Evolutionary conservation across 2,113 vertebrate species (phyloP).

Genomic region (Mastomys coucha): DNA sequence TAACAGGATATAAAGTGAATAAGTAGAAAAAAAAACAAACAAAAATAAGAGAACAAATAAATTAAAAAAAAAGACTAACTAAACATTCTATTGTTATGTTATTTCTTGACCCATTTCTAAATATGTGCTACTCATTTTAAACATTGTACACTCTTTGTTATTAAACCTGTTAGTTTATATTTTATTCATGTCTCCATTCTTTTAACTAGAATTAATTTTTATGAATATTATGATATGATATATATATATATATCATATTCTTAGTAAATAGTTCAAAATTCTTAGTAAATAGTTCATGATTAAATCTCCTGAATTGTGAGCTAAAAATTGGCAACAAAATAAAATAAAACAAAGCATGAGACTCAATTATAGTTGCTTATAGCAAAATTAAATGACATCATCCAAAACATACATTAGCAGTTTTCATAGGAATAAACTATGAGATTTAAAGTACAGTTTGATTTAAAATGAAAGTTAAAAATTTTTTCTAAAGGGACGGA

Average conservation of each 20-base stretch:
- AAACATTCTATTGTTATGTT: not conserved
- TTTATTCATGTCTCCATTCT: not conserved
- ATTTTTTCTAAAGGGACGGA: not conserved
- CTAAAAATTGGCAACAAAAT: not conserved
- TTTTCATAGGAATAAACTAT: not conserved
- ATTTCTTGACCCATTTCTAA: not conserved
- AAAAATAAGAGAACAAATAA: no score
- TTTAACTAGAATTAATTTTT: not conserved
- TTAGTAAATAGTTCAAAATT: no score
- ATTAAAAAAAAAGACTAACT: not conserved
- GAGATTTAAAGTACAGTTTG: not conserved
- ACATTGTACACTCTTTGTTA: not conserved
- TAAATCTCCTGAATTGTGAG: not conserved
- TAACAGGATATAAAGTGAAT: no score
- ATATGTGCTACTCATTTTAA: not conserved
- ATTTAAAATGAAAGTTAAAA: not conserved
- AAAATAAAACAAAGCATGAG: not conserved
- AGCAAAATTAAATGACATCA: conserved; percentile 41
- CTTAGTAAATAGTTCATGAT: not conserved
- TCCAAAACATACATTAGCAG: not conserved
- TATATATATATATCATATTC: not conserved
- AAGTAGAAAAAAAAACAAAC: no score
- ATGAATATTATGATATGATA: not conserved
- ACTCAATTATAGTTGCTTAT: not conserved
- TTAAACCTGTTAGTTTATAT: not conserved